Base-by-base conservation (phyloP, 2,888 invertebrate genomes). In the Brachycybe producta region DNA sequence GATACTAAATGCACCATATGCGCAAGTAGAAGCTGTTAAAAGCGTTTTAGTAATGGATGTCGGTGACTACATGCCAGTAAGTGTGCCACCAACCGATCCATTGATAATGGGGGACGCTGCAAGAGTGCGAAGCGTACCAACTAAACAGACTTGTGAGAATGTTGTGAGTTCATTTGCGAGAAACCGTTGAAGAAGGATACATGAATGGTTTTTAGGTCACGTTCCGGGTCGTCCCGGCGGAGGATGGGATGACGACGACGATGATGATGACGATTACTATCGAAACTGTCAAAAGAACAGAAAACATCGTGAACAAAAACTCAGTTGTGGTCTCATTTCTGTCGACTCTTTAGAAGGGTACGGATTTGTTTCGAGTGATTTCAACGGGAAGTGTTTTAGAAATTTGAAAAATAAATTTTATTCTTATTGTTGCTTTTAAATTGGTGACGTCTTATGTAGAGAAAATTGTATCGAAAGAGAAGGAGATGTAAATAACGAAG, bases 181-280 rank as follows among this genome's bases (percentile, higher is more conserved):
- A 5, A 36, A 19, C 15, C 7, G 36, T 19, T 36, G 17, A 5
- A 36, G 19, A 7, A 5, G 36, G 7, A 36, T 17, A 36, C n/a
- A n/a, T 36, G 7, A n/a, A 11, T 36, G 5, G 17, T 36, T 7
- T 11, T 5, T n/a, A 45, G 27, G 28, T n/a, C 43, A 45, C 32
- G 34, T 45, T 28, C 17, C 34, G 17, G 45, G 45, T 27, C 23
- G 34, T 11, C 26, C 45, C 1, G 45, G 45, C n/a, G 45, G 45
- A 2, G 45, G 45, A n/a, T 45, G 45, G 45, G 45, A 45, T 19
- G 34, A 30, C 19, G 34, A 34, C 1, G 43, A 43, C n/a, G 2
- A 11, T 26, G 15, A 1, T 35, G 11, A 2, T n/a, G n/a, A n/a
- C n/a, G n/a, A n/a, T n/a, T n/a, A n/a, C n/a, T n/a, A n/a, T n/a